Base-by-base conservation (phyloP, 2,797 vertebrate species). In the Epinephelus coioides region DNA sequence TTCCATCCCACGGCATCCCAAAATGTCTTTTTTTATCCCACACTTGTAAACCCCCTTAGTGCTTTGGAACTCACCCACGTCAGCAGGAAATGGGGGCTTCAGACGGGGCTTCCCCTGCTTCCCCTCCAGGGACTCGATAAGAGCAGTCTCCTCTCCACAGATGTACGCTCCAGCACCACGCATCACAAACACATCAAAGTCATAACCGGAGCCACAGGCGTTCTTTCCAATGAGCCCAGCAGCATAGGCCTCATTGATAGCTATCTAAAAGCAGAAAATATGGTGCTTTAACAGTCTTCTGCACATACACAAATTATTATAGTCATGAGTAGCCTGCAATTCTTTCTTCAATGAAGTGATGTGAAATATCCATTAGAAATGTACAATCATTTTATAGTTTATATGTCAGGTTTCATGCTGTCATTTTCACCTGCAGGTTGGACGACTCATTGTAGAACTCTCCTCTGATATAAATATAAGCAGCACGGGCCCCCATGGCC, bases 381-480 rank as follows among this genome's bases (percentile, higher is more conserved):
- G 19, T 27, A 23, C 1, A 19, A 12, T 49, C 17, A 62, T 40
- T 59, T 56, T 19, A 51, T 44, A 7, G 15, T 71, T 19, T 71
- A 19, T 38, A 23, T n/a, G 3, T 53, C 6, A 50, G 11, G 19
- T 44, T 51, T 79, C 5, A 15, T 19, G n/a, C 2, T 2, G 38
- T 61, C 21, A 55, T 60, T 15, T 59, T 77, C n/a, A 98, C 98
- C 96, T 99, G 98, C 79, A 98, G 93, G 90, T 99, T 99, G 85
- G 98, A 99, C 1, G 98, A 97, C 86, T 99, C 98, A 0, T 99
- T 99, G 95, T 99, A 99, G 91, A 99, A 99, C 76, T 99, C 98
- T 27, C 98, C 98, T 0, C 98, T 96, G 90, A 99, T 97, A 83
- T 99, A 99, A 88, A 99, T 97, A 71, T 99, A 99, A 75, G 98